phyloP scores from a whole-genome alignment of 2,113 vertebrate genomes.

The Engraulis encrasicolus region DNA sequence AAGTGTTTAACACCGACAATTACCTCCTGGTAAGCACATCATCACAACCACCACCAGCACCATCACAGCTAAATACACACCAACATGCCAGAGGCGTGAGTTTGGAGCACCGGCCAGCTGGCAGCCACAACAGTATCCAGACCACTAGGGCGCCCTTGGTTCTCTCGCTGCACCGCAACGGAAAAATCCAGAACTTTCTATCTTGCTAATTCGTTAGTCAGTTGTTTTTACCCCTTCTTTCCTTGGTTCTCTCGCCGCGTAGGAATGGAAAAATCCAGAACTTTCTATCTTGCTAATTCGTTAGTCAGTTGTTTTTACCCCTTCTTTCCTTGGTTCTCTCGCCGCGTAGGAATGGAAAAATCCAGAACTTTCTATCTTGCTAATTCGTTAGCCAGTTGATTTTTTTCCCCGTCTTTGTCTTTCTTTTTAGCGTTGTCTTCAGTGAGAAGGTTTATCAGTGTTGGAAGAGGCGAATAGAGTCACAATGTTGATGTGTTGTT shows the following conservation, averaged over 20 bases:
- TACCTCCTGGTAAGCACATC: not conserved
- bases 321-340: too few relatives aligned
- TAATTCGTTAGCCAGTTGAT: too few relatives aligned
- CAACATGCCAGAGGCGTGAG: not conserved
- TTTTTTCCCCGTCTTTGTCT: too few relatives aligned
- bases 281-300: too few relatives aligned
- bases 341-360: too few relatives aligned
- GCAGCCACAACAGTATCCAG: not conserved
- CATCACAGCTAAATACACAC: too few relatives aligned
- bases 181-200: not conserved
- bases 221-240: too few relatives aligned
- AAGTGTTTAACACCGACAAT: not conserved
- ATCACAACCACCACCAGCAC: not conserved
- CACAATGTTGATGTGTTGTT: not conserved
- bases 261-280: too few relatives aligned
- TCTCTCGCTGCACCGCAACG: not conserved
- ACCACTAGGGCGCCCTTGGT: not conserved
- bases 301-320: too few relatives aligned
- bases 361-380: too few relatives aligned
- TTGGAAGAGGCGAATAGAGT: not conserved
- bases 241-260: too few relatives aligned
- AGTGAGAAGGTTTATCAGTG: not conserved
- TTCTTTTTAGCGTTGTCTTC: not conserved
- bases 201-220: not conserved
- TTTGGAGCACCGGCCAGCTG: not conserved